These are phyloP conservation scores for Eledone cirrhosa DNA, from an alignment of 2,888 invertebrate species.

Conservation along the genomic window DNA sequence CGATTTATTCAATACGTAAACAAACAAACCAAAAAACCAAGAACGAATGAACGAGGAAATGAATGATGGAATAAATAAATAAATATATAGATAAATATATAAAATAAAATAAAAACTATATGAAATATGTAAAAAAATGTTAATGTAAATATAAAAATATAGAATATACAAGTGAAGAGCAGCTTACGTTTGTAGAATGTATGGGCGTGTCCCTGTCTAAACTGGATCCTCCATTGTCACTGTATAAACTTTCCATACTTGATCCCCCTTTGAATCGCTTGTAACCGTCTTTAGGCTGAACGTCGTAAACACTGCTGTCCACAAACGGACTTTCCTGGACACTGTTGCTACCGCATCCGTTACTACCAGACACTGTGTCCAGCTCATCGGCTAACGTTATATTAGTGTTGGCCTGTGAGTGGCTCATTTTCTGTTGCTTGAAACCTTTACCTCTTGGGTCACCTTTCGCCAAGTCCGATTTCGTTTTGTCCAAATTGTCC, in stretches of 20 bases:
- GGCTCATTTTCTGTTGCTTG: slow-evolving; percentile 14
- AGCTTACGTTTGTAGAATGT: slow-evolving; percentile 22
- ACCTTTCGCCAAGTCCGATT: slow-evolving; percentile 8
- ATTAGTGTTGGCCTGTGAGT: slow-evolving; percentile 15
- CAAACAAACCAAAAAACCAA: neutral
- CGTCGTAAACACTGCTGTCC: slow-evolving; percentile 17
- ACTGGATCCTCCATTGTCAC: slow-evolving; percentile 25
- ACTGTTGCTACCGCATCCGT: slow-evolving; percentile 18
- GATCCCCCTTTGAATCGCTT: slow-evolving; percentile 23
- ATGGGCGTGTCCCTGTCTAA: slow-evolving; percentile 20
- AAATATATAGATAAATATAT: neutral
- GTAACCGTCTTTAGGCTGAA: slow-evolving; percentile 25
- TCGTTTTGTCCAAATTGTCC: slow-evolving; percentile 20
- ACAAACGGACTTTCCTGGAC: slow-evolving; percentile 24
- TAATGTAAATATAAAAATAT: neutral
- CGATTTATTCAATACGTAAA: no score
- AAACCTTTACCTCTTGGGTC: slow-evolving; percentile 24
- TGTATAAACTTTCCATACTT: slow-evolving; percentile 24
- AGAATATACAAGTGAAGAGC: neutral
- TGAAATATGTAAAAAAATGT: neutral
- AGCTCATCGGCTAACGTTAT: slow-evolving; percentile 24
- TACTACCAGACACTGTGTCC: slow-evolving; percentile 22
- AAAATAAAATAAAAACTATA: neutral
- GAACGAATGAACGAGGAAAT: neutral
- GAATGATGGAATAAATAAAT: neutral